Conservation (phyloP, 2,797 vertebrate genomes). For the Danio albolineatus region DNA sequence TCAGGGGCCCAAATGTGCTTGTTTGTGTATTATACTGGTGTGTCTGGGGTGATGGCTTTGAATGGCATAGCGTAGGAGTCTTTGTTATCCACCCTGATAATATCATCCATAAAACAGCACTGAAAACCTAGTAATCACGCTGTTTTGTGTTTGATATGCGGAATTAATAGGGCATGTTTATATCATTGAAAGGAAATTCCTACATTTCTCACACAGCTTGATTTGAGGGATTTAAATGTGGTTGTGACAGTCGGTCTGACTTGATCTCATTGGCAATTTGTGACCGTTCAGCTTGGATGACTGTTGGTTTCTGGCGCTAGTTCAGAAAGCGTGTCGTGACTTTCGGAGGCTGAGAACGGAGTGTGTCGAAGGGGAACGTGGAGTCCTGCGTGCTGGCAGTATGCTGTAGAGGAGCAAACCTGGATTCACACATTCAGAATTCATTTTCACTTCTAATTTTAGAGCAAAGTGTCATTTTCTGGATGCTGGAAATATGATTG, state of each 20-base stretch:
- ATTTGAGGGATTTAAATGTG: not conserved
- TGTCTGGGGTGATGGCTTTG: constrained; percentile 2
- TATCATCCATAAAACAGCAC: not conserved
- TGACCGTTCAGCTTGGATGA: constrained; percentile 45
- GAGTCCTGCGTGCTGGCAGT: constrained; percentile 18
- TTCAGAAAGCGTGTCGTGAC: constrained; percentile 56
- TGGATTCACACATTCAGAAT: not conserved
- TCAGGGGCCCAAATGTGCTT: not conserved
- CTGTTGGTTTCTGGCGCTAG: constrained; percentile 49
- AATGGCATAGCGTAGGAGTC: not conserved
- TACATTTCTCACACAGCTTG: not conserved
- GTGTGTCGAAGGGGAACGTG: constrained; percentile 36
- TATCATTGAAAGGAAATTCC: not conserved
- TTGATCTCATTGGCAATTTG: not conserved
- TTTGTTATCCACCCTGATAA: constrained; percentile 22
- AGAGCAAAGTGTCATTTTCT: not conserved
- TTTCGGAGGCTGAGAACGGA: constrained; percentile 38
- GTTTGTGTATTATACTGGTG: not conserved
- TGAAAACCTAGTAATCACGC: not conserved
- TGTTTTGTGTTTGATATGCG: not conserved
- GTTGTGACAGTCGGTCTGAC: constrained; percentile 30
- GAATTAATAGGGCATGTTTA: not conserved
- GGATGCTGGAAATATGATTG: not conserved
- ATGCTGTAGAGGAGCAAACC: not conserved
- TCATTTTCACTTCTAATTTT: constrained; percentile 8